phyloP scores from a whole-genome alignment of 2,113 vertebrate genomes.

The Myrmecobius fasciatus region DNA sequence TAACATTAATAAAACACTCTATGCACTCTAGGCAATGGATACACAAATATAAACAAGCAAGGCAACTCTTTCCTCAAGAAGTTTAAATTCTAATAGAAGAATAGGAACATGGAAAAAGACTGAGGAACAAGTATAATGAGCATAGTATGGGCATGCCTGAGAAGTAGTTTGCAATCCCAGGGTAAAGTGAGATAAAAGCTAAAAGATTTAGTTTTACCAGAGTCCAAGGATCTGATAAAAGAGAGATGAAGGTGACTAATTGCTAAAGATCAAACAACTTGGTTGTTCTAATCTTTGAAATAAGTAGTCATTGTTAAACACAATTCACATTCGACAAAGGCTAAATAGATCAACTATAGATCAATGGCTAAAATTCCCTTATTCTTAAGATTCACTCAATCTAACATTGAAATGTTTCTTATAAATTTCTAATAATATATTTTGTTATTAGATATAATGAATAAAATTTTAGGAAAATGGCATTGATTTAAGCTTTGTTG shows the following conservation, averaged over 20 bases:
- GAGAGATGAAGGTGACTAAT: neutral
- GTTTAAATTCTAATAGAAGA: no score
- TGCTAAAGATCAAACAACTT: neutral
- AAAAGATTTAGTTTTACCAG: neutral
- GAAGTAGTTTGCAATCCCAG: neutral
- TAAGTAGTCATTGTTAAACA: neutral
- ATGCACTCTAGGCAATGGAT: neutral
- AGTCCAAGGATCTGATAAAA: neutral
- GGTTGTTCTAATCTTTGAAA: neutral
- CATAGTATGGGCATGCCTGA: neutral
- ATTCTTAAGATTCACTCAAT: neutral
- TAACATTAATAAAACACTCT: neutral
- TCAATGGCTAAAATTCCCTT: neutral
- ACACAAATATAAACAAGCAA: neutral
- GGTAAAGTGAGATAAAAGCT: neutral
- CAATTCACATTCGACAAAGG: neutral
- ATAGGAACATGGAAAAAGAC: neutral
- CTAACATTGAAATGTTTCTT: neutral
- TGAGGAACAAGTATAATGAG: neutral
- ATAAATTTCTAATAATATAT: neutral
- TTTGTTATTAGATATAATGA: neutral
- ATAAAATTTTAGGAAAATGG: neutral
- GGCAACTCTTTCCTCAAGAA: no score
- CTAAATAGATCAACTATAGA: no score
- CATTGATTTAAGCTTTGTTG: neutral